phyloP scores from a whole-genome alignment of 2,797 vertebrate genomes.

The Mormyrus hasselquistii region DNA sequence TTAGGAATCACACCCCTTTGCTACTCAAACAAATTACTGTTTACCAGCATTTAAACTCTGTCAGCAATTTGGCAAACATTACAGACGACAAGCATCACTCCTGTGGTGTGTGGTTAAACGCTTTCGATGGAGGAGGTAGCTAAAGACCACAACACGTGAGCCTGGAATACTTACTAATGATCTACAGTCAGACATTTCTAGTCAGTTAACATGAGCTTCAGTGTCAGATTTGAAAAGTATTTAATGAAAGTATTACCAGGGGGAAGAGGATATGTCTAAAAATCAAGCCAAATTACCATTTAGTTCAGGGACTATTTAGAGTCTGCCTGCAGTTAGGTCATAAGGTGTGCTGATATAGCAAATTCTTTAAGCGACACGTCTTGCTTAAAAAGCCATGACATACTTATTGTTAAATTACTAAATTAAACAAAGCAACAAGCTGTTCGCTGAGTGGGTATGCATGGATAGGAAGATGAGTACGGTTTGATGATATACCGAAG shows the following conservation, averaged over 20 bases:
- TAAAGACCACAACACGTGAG: not conserved
- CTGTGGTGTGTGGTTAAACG: conserved; percentile 18
- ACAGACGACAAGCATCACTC: not conserved
- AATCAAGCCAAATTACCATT: not conserved
- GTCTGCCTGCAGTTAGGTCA: not conserved
- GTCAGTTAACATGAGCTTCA: not conserved
- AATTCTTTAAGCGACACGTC: not conserved
- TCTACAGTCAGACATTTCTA: not conserved
- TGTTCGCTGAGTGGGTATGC: not conserved
- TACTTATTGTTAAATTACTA: not conserved
- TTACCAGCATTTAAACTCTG: conserved; percentile 28
- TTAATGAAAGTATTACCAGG: not conserved
- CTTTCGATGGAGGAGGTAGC: not conserved
- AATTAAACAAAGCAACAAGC: no score
- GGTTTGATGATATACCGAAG: no score
- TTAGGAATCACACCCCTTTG: conserved; percentile 30
- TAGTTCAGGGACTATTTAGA: not conserved
- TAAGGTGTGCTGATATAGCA: not conserved
- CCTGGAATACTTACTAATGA: not conserved
- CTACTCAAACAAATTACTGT: conserved; percentile 19
- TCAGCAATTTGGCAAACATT: conserved; percentile 19
- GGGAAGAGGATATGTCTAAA: not conserved
- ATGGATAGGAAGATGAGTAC: not conserved
- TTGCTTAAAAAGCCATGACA: not conserved
- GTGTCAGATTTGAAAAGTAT: not conserved